These are phyloP conservation scores for Nezara viridula DNA, from an alignment of 2,888 invertebrate genomes.

Conservation along the genomic window DNA sequence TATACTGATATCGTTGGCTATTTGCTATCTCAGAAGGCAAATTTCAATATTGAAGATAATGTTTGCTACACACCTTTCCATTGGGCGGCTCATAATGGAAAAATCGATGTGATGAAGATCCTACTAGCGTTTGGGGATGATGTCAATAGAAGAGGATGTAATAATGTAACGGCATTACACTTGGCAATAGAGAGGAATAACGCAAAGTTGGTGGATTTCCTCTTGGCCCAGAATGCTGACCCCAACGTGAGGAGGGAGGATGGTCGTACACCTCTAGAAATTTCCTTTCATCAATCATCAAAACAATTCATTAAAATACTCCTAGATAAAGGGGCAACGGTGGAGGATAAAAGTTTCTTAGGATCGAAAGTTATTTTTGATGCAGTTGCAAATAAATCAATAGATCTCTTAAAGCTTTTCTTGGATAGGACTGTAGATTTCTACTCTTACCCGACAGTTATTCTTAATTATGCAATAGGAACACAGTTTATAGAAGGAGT, in stretches of 20 bases:
- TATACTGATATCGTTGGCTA: not conserved
- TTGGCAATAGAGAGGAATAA: not conserved
- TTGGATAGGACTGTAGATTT: not conserved
- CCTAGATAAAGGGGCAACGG: not conserved
- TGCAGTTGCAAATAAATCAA: constrained; percentile 4
- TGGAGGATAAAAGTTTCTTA: not conserved
- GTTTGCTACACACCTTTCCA: not conserved
- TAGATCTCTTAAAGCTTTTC: not conserved
- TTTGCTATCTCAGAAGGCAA: not conserved
- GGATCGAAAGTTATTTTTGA: constrained; percentile 22
- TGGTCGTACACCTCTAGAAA: not conserved
- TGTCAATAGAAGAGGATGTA: not conserved
- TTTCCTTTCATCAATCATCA: not conserved
- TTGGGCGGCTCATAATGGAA: not conserved
- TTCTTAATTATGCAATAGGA: constrained; percentile 8
- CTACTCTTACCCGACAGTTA: not conserved
- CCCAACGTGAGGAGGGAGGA: not conserved
- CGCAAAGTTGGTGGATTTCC: not conserved
- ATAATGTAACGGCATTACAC: not conserved
- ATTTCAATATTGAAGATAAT: not conserved
- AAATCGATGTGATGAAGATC: not conserved
- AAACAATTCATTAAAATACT: not conserved
- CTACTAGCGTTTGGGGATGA: not conserved
- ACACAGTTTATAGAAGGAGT: not conserved
- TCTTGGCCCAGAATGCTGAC: not conserved